phyloP scores from a whole-genome alignment of 2,113 vertebrate genomes.

The Cygnus atratus region DNA sequence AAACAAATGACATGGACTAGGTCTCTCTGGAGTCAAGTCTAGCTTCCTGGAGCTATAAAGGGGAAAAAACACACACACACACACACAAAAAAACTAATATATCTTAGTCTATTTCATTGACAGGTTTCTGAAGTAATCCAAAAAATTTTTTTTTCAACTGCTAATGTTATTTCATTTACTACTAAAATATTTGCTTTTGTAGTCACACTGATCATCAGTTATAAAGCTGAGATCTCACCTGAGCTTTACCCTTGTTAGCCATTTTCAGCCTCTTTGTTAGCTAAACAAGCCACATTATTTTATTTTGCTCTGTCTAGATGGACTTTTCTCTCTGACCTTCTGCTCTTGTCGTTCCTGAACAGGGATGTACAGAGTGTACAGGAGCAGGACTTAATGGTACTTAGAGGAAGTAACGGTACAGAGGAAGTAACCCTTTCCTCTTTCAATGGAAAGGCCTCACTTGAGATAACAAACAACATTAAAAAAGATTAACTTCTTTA shows the following conservation, averaged over 20 bases:
- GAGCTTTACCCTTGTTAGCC: neutral
- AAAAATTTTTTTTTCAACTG: neutral
- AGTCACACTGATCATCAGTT: neutral
- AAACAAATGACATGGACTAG: neutral
- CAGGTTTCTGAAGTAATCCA: neutral
- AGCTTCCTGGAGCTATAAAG: neutral
- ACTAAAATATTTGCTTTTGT: neutral
- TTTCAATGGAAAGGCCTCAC: neutral
- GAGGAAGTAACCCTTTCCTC: neutral
- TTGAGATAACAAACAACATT: neutral
- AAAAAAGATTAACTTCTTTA: neutral
- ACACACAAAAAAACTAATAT: neutral
- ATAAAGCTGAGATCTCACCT: neutral
- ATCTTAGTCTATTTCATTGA: neutral
- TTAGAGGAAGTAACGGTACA: neutral
- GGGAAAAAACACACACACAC: too few species aligned
- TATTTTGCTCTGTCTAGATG: too few species aligned
- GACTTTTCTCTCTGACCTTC: neutral
- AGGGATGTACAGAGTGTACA: neutral
- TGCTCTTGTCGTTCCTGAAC: neutral
- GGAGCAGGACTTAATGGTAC: neutral
- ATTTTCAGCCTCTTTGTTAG: neutral
- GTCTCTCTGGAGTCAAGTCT: rapidly evolving
- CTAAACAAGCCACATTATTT: neutral
- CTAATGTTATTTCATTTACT: neutral